Base-by-base conservation (phyloP, 2,797 vertebrate species). In the Eulemur mongoz region DNA sequence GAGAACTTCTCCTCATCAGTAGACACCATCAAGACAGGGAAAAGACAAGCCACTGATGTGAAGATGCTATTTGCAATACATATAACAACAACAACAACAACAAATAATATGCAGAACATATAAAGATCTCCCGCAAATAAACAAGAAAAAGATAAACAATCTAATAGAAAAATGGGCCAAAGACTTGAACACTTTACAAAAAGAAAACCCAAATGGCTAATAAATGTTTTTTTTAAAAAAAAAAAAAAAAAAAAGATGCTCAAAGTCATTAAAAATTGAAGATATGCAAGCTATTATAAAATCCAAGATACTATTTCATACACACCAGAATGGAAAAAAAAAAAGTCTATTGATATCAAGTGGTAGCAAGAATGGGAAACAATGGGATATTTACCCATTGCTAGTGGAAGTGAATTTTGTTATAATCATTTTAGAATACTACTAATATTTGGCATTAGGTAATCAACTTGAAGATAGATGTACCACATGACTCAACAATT, bases 181-280 rank as follows among this genome's bases (percentile, higher is more conserved):
- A 87, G 32, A 6, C 25, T 67, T 80, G 13, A 72, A 59, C 32
- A 72, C 57, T 76, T 80, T 65, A 57, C 52, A 80, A 83, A 89
- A 40, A 72, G 12, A 97, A 97, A 91, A 94, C 38, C 18, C 63
- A 89, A 82, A 63, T 35, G 32, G 22, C 12, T 93, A 83, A 86
- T 32, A 88, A 63, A 92, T 91, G 45, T 23, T 32, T 43, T 63
- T 63, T 9, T 63, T 4, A 54, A 35, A 48, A 82, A 95, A 84
- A 93, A 5, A 40, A 40, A 40, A 40, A 40, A 40, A 40, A 48
- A 82, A 95, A 84, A 93, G 15, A 63, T 73, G n/a, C 12, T 88
- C 54, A 67, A 27, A 40, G 13, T 79, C 5, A 22, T n/a, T 94
- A 87, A 35, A 85, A 95, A 96, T 63, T 72, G 15, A 15, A 96